These are phyloP conservation scores for Tipula helvola DNA, from an alignment of 2,888 invertebrate species.

Conservation along the genomic window DNA sequence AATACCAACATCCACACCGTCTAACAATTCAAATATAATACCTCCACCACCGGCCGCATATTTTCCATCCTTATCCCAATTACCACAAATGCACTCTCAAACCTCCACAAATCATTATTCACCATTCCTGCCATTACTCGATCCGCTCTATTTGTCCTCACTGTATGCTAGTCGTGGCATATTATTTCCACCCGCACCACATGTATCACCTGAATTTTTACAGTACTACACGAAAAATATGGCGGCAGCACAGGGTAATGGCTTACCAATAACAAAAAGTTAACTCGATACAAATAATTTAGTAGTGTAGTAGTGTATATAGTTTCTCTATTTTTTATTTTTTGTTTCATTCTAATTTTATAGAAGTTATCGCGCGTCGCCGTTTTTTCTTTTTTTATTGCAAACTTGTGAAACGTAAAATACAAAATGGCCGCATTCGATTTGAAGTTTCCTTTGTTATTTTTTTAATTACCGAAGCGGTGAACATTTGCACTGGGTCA, in stretches of 20 bases:
- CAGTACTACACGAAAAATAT: conserved; percentile 17
- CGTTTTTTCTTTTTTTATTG: not conserved
- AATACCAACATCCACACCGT: not conserved
- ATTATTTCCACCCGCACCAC: conserved; percentile 14
- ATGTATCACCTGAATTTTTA: conserved; percentile 16
- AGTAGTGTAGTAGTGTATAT: not conserved
- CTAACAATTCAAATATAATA: not conserved
- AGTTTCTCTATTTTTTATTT: not conserved
- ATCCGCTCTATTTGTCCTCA: conserved; percentile 17
- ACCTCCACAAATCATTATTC: not conserved
- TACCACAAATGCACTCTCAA: not conserved
- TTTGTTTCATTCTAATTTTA: not conserved
- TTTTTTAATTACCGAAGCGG: not conserved
- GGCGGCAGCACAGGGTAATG: conserved; percentile 16
- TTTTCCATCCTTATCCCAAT: not conserved
- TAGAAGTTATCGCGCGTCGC: not conserved
- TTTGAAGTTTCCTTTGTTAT: not conserved
- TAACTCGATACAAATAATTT: conserved; percentile 11
- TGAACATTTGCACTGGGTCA: not conserved
- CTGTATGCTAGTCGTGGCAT: conserved; percentile 16
- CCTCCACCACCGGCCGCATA: not conserved
- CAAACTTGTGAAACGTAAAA: not conserved
- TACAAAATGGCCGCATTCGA: not conserved
- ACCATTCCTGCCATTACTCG: conserved; percentile 14
- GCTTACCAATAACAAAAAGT: conserved; percentile 19